Evolutionary conservation across 2,797 vertebrate species (phyloP).

Genomic region (Meriones psammophilus): DNA sequence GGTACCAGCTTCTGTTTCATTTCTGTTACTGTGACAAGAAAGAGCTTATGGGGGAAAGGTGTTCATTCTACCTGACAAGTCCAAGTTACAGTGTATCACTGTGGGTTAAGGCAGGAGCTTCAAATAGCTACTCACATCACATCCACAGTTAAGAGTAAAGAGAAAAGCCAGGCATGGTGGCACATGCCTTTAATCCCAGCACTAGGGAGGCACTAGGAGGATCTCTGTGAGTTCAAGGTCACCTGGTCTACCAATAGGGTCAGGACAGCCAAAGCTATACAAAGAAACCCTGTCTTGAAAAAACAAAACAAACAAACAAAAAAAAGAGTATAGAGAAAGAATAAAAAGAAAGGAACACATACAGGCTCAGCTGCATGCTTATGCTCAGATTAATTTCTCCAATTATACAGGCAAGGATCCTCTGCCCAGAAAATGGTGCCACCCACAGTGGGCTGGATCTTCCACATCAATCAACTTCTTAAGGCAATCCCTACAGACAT

Average conservation of each 20-base stretch:
- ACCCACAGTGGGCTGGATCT: not conserved
- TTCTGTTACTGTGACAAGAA: not conserved
- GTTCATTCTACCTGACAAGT: not conserved
- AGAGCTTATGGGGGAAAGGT: not conserved
- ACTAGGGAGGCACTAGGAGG: too few species aligned
- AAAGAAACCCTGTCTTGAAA: too few species aligned
- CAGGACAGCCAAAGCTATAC: too few species aligned
- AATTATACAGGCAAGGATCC: not conserved
- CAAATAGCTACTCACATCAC: not conserved
- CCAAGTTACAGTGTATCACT: not conserved
- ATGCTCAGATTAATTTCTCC: not conserved
- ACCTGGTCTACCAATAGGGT: too few species aligned
- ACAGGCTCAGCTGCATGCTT: not conserved
- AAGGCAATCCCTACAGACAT: not conserved
- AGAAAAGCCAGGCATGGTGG: too few species aligned
- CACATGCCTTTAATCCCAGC: too few species aligned
- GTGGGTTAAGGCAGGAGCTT: not conserved
- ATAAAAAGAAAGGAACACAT: not conserved
- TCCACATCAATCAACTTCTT: not conserved
- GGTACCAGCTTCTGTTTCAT: not conserved
- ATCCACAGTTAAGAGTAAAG: not conserved
- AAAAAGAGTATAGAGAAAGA: too few species aligned
- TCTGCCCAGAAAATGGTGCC: not conserved
- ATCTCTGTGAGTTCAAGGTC: too few species aligned
- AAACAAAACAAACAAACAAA: too few species aligned